These are phyloP conservation scores for Myrmophylax atrothorax DNA, from an alignment of 2,113 vertebrate genomes.

Conservation along the genomic window DNA sequence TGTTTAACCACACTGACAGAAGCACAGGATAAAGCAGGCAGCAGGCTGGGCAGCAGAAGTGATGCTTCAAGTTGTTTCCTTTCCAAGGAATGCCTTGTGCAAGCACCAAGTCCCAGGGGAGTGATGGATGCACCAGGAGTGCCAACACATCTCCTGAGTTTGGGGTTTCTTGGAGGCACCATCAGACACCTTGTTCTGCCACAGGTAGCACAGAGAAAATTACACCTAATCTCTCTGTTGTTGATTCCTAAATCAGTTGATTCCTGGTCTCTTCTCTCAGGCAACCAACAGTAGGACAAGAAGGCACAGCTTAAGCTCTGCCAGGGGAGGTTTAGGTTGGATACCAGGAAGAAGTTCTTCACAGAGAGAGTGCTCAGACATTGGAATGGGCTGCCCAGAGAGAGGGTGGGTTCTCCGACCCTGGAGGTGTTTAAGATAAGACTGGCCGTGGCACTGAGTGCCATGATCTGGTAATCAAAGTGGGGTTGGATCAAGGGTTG, in stretches of 20 bases:
- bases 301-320: no score
- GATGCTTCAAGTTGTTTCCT: not conserved
- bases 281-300: no score
- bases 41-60: not conserved
- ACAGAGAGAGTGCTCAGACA: no score
- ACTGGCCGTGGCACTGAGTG: no score
- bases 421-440: no score
- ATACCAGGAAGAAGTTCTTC: no score
- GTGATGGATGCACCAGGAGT: fast-evolving
- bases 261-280: no score
- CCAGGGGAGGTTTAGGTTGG: no score
- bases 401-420: no score
- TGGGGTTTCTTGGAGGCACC: not conserved
- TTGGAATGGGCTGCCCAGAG: no score
- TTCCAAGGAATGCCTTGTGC: fast-evolving
- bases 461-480: no score
- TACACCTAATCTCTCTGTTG: not conserved
- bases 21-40: not conserved
- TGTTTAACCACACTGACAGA: not conserved
- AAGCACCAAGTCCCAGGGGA: fast-evolving
- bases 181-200: not conserved
- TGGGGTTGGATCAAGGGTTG: no score
- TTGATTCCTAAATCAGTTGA: not conserved
- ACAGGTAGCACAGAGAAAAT: not conserved
- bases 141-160: fast-evolving